phyloP scores from a whole-genome alignment of 1,140 invertebrate genomes.

The Aphaenogaster rudis region DNA sequence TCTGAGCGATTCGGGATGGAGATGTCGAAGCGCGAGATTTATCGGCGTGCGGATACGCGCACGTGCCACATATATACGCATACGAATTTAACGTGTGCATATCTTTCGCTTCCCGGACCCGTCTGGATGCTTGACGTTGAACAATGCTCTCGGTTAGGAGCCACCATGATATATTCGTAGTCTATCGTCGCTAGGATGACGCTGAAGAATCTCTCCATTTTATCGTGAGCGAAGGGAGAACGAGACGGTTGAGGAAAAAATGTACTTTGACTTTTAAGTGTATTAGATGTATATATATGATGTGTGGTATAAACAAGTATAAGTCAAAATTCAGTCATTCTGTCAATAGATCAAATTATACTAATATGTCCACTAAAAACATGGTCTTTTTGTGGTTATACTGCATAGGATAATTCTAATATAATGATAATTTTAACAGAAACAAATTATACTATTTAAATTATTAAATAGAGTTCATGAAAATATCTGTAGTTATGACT shows the following conservation, averaged over 20 bases:
- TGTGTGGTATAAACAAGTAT: neutral
- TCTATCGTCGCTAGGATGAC: conserved; percentile 58
- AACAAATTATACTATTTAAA: no score
- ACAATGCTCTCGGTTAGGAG: conserved; percentile 64
- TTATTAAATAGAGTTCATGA: no score
- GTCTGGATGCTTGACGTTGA: conserved; percentile 59
- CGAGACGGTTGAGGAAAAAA: conserved; percentile 3
- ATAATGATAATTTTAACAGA: no score
- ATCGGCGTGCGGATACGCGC: conserved; percentile 43
- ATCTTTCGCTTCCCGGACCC: conserved; percentile 14
- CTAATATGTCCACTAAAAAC: no score
- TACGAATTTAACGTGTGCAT: conserved; percentile 35
- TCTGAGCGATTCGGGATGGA: conserved; percentile 65
- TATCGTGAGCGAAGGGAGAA: conserved; percentile 1
- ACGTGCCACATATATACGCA: neutral
- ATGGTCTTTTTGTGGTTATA: no score
- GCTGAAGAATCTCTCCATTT: conserved; percentile 64
- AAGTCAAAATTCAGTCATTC: no score
- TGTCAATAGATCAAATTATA: no score
- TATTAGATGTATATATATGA: neutral
- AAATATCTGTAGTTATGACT: no score
- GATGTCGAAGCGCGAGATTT: conserved; percentile 71
- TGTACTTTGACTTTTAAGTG: neutral
- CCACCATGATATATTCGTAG: conserved; percentile 61
- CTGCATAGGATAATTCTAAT: no score